Evolutionary conservation across 2,888 invertebrate genomes (phyloP).

Genomic region (Heliconius aoede): DNA sequence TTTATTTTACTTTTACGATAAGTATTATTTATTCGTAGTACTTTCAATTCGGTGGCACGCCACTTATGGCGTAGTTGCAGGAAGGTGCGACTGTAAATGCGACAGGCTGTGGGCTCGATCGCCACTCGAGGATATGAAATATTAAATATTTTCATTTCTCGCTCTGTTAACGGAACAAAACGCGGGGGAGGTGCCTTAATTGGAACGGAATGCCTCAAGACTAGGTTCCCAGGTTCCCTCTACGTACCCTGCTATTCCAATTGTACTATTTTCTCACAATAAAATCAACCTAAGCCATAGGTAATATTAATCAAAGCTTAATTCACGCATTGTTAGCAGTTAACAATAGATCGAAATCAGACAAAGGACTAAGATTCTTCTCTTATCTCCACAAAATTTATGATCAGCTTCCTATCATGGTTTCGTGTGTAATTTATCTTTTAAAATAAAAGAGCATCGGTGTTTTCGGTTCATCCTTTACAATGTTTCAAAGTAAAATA

Average conservation of each 20-base stretch:
- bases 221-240: too few species aligned
- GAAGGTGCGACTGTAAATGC: too few species aligned
- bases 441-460: not conserved
- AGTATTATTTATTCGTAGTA: not conserved
- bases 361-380: constrained; percentile 46
- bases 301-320: constrained; percentile 46
- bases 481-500: not conserved
- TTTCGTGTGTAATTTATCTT: constrained; percentile 18
- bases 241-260: too few species aligned
- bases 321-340: constrained; percentile 47
- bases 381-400: constrained; percentile 32
- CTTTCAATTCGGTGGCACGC: not conserved
- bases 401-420: not conserved
- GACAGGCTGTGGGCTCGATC: too few species aligned
- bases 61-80: too few species aligned
- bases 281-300: constrained; percentile 34
- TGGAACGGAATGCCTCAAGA: too few species aligned
- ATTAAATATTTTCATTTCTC: too few species aligned
- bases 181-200: too few species aligned
- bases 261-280: constrained; percentile 27
- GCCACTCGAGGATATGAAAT: too few species aligned
- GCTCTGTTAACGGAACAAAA: too few species aligned
- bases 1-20: not conserved
- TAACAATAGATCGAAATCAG: constrained; percentile 49
- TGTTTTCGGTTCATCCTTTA: not conserved